phyloP scores from a whole-genome alignment of 2,113 vertebrate species.

The Mormoops blainvillei region DNA sequence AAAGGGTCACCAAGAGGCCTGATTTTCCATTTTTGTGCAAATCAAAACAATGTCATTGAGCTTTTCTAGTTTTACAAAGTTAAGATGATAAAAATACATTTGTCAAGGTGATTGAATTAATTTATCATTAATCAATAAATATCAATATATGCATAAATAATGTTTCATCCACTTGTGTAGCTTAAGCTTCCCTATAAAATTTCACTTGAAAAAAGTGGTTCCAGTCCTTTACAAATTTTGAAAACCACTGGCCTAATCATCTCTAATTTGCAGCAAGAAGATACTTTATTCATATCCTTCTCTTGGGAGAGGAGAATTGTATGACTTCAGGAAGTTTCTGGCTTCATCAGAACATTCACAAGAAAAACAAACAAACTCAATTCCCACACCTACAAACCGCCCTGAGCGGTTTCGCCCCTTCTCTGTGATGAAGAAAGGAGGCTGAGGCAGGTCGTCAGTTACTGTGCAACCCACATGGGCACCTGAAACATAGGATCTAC shows the following conservation, averaged over 20 bases:
- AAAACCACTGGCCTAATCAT: constrained; percentile 62
- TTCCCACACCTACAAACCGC: not conserved
- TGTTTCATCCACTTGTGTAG: not conserved
- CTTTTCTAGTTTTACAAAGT: not conserved
- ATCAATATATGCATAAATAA: not conserved
- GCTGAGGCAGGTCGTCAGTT: not conserved
- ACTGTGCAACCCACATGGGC: too few species aligned
- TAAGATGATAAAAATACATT: not conserved
- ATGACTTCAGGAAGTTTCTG: constrained; percentile 34
- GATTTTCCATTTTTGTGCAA: not conserved
- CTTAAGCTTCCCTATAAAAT: constrained; percentile 41
- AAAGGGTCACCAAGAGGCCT: not conserved
- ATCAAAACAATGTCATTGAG: not conserved
- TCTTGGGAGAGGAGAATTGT: constrained; percentile 31
- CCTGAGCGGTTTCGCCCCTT: not conserved
- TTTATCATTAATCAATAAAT: not conserved
- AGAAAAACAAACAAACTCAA: constrained; percentile 48
- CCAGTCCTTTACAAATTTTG: constrained; percentile 31
- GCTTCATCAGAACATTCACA: not conserved
- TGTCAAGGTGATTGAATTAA: not conserved
- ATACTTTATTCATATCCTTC: constrained; percentile 60
- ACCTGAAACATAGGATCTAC: not conserved
- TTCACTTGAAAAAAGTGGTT: constrained; percentile 36
- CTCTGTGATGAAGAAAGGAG: not conserved
- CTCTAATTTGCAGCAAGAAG: constrained; percentile 61